Evolutionary conservation across 2,888 invertebrate species (phyloP), one percentile per base, ranked within the genome.

Genomic region (Volucella inflata): DNA sequence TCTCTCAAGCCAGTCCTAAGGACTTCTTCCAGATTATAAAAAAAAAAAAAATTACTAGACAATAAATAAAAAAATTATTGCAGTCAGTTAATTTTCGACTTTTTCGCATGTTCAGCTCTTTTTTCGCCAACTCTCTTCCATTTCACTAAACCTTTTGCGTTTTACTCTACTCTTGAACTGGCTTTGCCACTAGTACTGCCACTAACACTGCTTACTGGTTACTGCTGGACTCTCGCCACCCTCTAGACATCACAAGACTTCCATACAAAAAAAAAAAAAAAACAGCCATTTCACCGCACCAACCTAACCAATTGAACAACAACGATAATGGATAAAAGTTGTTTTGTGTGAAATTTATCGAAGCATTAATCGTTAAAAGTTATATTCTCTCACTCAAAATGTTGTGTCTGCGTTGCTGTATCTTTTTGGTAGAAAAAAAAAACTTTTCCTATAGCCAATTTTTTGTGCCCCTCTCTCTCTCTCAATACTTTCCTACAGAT

Each of bases 251-350:
- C 12, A 16, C 21, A 12, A 36, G 36, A 53, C 65, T 57, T 57
- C 16, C 30, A 14, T 16, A 68, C 4, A 14, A 1, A 46, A 11
- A 30, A 21, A 30, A 30, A 30, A 6, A 46, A 11, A 30, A 21
- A 30, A 30, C 4, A 6, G 30, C 30, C 30, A 30, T 30, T 30
- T 30, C 21, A 59, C 55, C 21, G 17, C 48, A 42, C 17, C 46
- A 65, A 16, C 14, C 70, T 21, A 76, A 74, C 68, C 72, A 78
- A 79, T 83, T 70, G 64, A 72, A 62, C 62, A 83, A 46, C 77
- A 74, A 83, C 68, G 78, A 77, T 82, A 82, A 83, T 83, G 83
- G 82, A 78, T 55, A 83, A 83, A 83, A 83, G 82, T 83, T 83
- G 82, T 83, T 83, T 78, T 78, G 82, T 74, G 60, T 74, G 78